Conservation (phyloP, 2,888 invertebrate species). For the Spicauda simplicius region DNA sequence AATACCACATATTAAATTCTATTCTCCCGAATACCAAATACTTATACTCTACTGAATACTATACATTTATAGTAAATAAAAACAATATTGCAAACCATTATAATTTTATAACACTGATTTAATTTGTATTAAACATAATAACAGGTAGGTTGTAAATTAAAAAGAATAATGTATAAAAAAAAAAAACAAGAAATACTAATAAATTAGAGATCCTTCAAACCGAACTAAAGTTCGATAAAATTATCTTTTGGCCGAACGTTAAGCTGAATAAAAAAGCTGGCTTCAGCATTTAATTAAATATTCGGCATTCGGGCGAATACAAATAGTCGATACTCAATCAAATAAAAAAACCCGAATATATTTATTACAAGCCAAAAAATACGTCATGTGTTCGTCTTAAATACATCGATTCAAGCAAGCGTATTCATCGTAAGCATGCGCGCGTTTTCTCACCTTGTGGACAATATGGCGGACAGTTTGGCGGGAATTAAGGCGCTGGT, state of each 20-base stretch:
- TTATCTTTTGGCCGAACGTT: not conserved
- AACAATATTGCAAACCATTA: no score
- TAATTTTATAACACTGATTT: no score
- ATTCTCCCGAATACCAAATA: not conserved
- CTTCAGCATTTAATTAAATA: not conserved
- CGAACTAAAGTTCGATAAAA: no score
- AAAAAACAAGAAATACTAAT: no score
- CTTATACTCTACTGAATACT: not conserved
- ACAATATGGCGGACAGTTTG: conserved; percentile 83
- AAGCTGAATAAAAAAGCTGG: not conserved
- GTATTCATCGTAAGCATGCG: conserved; percentile 67
- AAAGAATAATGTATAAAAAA: no score
- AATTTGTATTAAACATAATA: no score
- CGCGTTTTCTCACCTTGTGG: conserved; percentile 83
- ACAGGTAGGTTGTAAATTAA: no score
- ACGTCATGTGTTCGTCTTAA: conserved; percentile 33
- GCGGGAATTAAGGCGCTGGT: conserved; percentile 89
- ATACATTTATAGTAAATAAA: no score
- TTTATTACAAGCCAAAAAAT: not conserved
- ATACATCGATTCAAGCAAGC: conserved; percentile 54
- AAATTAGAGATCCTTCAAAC: not conserved
- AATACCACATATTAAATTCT: not conserved
- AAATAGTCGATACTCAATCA: not conserved
- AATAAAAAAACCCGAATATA: not conserved
- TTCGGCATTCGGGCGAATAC: not conserved